A percentile compares a stretch with the other conserved stretches of the same genome.
Conservation (phyloP, 2,113 vertebrate species). For the Cottus gobio region DNA sequence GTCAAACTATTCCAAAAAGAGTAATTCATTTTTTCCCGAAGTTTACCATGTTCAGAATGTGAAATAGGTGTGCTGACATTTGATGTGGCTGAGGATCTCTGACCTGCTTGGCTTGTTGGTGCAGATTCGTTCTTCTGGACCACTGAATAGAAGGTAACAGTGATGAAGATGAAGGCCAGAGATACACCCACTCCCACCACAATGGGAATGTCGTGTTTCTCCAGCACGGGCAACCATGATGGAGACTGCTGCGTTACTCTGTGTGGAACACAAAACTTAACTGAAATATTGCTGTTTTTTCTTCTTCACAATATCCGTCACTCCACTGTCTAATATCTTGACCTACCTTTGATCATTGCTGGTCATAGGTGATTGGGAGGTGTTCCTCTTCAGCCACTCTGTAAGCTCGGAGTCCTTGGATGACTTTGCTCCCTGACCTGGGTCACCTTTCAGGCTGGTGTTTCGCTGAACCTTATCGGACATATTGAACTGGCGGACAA, state of each 20-base stretch:
- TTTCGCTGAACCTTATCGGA: slow-evolving; percentile 47
- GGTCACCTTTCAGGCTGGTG: slow-evolving; percentile 38
- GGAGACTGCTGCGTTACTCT: slow-evolving; percentile 74
- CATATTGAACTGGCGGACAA: slow-evolving; percentile 30
- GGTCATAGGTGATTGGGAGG: slow-evolving; percentile 83
- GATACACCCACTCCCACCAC: slow-evolving; percentile 86
- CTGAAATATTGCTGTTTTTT: not conserved
- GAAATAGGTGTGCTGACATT: not conserved
- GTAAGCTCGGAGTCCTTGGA: slow-evolving; percentile 61
- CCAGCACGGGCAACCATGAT: slow-evolving; percentile 80
- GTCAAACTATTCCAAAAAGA: not conserved
- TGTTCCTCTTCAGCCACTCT: slow-evolving; percentile 77
- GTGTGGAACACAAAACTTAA: slow-evolving; percentile 15
- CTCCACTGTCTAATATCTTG: not conserved
- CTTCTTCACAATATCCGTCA: not conserved
- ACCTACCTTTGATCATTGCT: slow-evolving; percentile 77
- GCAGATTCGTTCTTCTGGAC: slow-evolving; percentile 81
- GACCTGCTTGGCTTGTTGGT: slow-evolving; percentile 78
- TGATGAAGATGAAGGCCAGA: slow-evolving; percentile 85
- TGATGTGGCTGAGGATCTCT: slow-evolving; percentile 17
- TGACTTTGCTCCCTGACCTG: slow-evolving; percentile 39
- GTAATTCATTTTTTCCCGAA: not conserved
- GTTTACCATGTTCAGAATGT: slow-evolving; percentile 5
- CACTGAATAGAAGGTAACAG: slow-evolving; percentile 85
- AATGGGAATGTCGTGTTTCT: slow-evolving; percentile 86